Conservation (phyloP, 2,113 vertebrate genomes). For the Callaeas wilsoni region DNA sequence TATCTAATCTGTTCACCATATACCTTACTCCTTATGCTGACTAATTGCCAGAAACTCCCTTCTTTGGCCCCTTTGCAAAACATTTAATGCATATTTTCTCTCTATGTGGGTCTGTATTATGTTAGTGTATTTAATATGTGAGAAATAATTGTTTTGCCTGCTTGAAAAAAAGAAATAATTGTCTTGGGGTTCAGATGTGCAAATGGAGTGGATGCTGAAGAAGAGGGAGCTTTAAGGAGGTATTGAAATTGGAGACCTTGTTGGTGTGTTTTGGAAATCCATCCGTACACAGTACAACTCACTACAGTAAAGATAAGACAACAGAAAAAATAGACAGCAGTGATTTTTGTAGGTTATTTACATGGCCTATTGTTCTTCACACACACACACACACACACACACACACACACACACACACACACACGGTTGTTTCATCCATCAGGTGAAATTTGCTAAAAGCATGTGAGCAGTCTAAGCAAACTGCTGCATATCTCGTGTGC, state of each 20-base stretch:
- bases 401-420: no score
- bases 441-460: neutral
- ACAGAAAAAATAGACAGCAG: neutral
- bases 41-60: slow-evolving; percentile 10
- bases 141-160: neutral
- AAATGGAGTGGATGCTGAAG: neutral
- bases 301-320: neutral
- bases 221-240: neutral
- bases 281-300: neutral
- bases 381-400: neutral
- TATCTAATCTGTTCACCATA: slow-evolving; percentile 30
- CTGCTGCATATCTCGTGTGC: neutral
- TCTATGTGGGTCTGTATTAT: neutral
- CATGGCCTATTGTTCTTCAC: neutral
- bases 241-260: neutral
- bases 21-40: neutral
- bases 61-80: neutral
- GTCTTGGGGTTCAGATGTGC: neutral
- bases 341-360: neutral
- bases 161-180: neutral
- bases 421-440: neutral
- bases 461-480: neutral
- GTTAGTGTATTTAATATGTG: neutral
- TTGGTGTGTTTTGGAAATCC: neutral
- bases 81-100: neutral